Base-by-base conservation (phyloP, 2,888 invertebrate genomes). In the Torymus auratus region DNA sequence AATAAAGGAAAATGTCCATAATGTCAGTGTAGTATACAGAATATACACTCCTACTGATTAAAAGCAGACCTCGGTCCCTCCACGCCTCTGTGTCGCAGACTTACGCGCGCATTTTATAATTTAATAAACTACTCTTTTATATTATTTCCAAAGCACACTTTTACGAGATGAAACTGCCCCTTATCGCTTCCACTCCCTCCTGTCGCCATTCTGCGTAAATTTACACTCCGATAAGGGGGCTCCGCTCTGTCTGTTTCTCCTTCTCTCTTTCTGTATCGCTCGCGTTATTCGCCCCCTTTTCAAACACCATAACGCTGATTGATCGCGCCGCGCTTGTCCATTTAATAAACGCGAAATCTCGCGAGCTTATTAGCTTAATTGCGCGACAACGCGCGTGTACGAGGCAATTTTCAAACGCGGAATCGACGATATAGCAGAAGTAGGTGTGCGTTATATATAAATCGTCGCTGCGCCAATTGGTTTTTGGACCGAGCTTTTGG, bases 391-490 rank as follows among this genome's bases (percentile, higher is more conserved):
- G 28, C 11, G 68, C 28, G 13, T 28, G 53, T 23, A 15, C 41
- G 61, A 75, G 68, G 68, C 68, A 75, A 75, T 61, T 68, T 75
- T n/a, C 50, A 60, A 41, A 41, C 41, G 41, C 7, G 28, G 3
- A 28, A 41, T 41, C 7, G 41, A 7, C 7, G 5, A 7, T 41
- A 41, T 7, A 4, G 1, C 41, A 41, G 41, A 20, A 20, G 20
- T 20, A 20, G 20, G 20, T 2, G 20, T 20, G 20, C 2, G 20
- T 20, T 20, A 20, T 20, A 20, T 20, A 20, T 20, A 20, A 20
- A 20, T 20, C 20, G 20, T 2, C 17, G 69, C 67, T 80, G 80
- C 80, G 80, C 80, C 75, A 75, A 75, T 75, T 71, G 75, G 69
- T 20, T 64, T 70, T 75, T 70, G 56, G 69, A 62, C 17, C 53